Evolutionary conservation across 2,113 vertebrate genomes (phyloP), one percentile per base, ranked within the genome.

Genomic region (Etheostoma cragini): DNA sequence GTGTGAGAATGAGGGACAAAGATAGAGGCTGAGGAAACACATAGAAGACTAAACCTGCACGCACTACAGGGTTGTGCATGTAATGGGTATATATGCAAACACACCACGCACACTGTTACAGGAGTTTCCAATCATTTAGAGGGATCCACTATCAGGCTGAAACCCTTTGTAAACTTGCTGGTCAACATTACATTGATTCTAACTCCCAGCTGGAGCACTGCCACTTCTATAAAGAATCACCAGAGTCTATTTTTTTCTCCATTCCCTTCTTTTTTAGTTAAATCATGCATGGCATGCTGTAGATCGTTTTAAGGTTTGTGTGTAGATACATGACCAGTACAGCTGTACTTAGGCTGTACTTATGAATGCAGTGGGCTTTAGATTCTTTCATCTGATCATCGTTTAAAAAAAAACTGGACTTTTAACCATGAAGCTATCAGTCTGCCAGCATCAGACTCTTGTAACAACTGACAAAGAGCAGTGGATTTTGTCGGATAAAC

Each of bases 101-200:
- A 67, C 47, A 15, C 19, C 19, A 24, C 56, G 11, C 42, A 65
- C 66, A 64, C 42, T 85, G 72, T 82, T 72, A 61, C 57, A 78
- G 56, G 64, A 53, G 46, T 70, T 35, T 72, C 71, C 21, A 72
- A 16, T 76, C 65, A 46, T 30, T 84, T 54, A 71, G 58, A 68
- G 24, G 52, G 53, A 38, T 56, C 50, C 19, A 49, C 30, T 64
- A 50, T 15, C 53, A 26, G 35, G 6, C 63, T 66, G 22, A 81
- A 21, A 33, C 22, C 58, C 21, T 64, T 74, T 70, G 52, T 65
- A 68, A 83, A 58, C 15, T 19, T 49, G 52, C 70, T 30, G 3
- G 57, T 53, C 30, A 75, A 78, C 45, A 70, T 64, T 57, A 71
- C 77, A 63, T 81, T 75, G 73, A 78, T 83, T 80, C 58, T 54